Conservation (phyloP, 2,797 vertebrate genomes). For the Valencia hispanica region DNA sequence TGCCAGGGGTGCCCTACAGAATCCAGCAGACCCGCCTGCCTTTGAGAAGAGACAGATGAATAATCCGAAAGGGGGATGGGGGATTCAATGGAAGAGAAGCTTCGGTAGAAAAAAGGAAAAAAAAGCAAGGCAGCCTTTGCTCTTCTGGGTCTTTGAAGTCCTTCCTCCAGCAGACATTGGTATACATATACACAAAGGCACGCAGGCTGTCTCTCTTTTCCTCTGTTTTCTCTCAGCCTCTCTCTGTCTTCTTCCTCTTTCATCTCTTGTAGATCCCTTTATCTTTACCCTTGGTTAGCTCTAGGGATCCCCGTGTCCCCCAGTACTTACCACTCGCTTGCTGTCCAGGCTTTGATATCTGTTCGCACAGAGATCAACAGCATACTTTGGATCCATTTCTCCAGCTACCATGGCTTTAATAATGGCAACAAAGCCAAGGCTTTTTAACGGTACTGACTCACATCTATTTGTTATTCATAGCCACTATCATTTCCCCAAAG, state of each 20-base stretch:
- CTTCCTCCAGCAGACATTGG: constrained; percentile 65
- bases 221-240: constrained; percentile 46
- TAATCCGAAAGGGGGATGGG: constrained; percentile 61
- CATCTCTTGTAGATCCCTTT: constrained; percentile 76
- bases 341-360: constrained; percentile 78
- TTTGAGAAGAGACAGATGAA: constrained; percentile 75
- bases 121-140: constrained; percentile 71
- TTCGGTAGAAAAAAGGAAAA: constrained; percentile 51
- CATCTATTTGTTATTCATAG: constrained; percentile 82
- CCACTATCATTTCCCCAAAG: constrained; percentile 74
- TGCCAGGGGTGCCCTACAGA: constrained; percentile 72
- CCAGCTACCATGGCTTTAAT: constrained; percentile 67
- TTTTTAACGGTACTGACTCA: constrained; percentile 71
- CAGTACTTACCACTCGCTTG: constrained; percentile 66
- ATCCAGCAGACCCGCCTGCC: constrained; percentile 62
- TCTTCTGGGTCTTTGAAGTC: constrained; percentile 76
- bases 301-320: constrained; percentile 70
- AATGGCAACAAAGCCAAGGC: constrained; percentile 62
- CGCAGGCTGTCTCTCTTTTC: constrained; percentile 54
- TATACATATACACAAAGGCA: constrained; percentile 60
- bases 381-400: constrained; percentile 69
- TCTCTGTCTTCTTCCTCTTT: constrained; percentile 59
- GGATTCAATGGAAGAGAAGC: constrained; percentile 49
- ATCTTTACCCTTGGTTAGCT: constrained; percentile 75
- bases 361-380: constrained; percentile 69